Base-by-base conservation (phyloP, 2,113 vertebrate species). In the Oryzias curvinotus region DNA sequence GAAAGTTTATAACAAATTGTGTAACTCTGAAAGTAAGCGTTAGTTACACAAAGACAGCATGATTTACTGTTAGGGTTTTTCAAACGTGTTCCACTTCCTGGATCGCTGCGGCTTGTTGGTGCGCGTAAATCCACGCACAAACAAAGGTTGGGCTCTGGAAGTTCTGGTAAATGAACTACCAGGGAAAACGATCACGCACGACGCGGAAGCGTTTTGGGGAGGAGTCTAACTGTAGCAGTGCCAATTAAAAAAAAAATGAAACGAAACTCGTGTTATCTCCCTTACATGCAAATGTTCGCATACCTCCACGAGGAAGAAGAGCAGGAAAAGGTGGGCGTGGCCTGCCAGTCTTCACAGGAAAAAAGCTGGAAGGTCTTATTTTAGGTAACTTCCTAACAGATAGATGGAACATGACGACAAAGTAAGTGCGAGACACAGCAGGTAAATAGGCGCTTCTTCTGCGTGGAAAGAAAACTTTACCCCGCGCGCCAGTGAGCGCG, bases 271-370 rank as follows among this genome's bases (percentile, higher is more conserved):
- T 2, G 30, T 36, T 36, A 7, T 77, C 65, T 65, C 12, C 15
- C 48, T 18, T 47, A 3, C 51, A 83, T 78, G 80, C 78, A 81
- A 73, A 83, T 83, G 0, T 52, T 28, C 21, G 23, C 28, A 51
- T 53, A 48, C 41, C 56, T 45, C 48, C 1, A 44, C 66, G 13
- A 67, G 44, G 68, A 55, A 63, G 59, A 21, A 44, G 41, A 56
- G 3, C 14, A 5, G 45, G 26, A 14, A 53, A 26, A n/a, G 30
- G 78, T 57, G 81, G 85, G 84, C 81, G 85, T 81, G 1, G 79
- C 75, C 17, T 42, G 53, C 65, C 51, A 80, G 57, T 76, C 53
- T 76, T 60, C 41, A 76, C 71, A 36, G 28, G 7, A 30, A 30
- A 7, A 43, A 66, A 60, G 77, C 47, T 18, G 53, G 17, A 5